A percentile compares a stretch with the other conserved stretches of the same genome.
Evolutionary conservation across 2,888 invertebrate genomes (phyloP).

Genomic region (Parochlus steinenii): DNA sequence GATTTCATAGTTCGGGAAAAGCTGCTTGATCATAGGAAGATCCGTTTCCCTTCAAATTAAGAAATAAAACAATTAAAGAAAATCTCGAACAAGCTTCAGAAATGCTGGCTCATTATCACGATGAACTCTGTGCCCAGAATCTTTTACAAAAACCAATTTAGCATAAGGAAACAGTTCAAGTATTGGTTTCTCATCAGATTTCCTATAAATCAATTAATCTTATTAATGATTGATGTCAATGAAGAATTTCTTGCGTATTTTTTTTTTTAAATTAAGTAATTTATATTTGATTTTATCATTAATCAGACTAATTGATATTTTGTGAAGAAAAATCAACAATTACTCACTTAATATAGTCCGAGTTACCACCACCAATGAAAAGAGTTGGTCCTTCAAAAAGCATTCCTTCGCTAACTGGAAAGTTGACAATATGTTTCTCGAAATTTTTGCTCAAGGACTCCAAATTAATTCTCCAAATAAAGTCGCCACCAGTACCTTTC

Average conservation of each 20-base stretch:
- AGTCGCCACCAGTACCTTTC: slow-evolving; percentile 42
- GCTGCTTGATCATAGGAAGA: slow-evolving; percentile 36
- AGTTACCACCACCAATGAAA: slow-evolving; percentile 71
- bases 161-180: no score
- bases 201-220: no score
- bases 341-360: slow-evolving; percentile 60
- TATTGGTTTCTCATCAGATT: no score
- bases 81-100: slow-evolving; percentile 8
- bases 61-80: slow-evolving; percentile 31
- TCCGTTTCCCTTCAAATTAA: slow-evolving; percentile 31
- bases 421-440: slow-evolving; percentile 40
- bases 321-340: neutral
- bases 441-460: slow-evolving; percentile 51
- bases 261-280: no score
- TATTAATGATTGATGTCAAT: no score
- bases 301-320: neutral
- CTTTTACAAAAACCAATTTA: no score
- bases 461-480: slow-evolving; percentile 69
- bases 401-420: slow-evolving; percentile 38
- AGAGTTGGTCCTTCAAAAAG: slow-evolving; percentile 53
- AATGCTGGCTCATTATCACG: slow-evolving; percentile 13
- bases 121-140: no score
- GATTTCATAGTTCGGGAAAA: slow-evolving; percentile 44
- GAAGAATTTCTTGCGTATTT: no score
- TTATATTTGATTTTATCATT: no score